A percentile compares a stretch with the other conserved stretches of the same genome.
phyloP scores from a whole-genome alignment of 2,113 vertebrate genomes.

The Lampris incognitus region DNA sequence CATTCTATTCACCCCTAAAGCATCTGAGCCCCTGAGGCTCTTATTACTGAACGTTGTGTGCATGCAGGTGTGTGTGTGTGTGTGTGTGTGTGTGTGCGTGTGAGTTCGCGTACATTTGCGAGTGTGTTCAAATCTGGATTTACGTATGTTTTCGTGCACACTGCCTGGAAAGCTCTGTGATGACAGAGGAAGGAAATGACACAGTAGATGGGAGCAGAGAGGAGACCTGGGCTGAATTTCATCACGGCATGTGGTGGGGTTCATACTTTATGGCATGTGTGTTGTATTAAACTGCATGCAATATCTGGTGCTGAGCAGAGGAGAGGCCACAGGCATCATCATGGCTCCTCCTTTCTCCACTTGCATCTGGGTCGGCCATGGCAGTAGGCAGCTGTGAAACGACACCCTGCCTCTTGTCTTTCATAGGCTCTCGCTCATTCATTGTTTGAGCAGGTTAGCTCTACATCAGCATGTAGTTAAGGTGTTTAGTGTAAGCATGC shows the following conservation, averaged over 20 bases:
- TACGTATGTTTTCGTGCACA: slow-evolving; percentile 7
- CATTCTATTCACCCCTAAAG: slow-evolving; percentile 64
- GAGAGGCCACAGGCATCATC: slow-evolving; percentile 74
- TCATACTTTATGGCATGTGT: slow-evolving; percentile 79
- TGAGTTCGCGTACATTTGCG: too few relatives aligned
- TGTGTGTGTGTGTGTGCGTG: slow-evolving; percentile 44
- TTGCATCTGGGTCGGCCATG: slow-evolving; percentile 35
- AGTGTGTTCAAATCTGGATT: too few relatives aligned
- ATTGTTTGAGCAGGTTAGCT: slow-evolving; percentile 22
- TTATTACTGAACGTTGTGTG: slow-evolving; percentile 8
- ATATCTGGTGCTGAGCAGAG: slow-evolving; percentile 80
- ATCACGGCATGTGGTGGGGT: slow-evolving; percentile 58
- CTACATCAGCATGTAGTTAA: slow-evolving; percentile 14
- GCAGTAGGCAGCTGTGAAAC: slow-evolving; percentile 49
- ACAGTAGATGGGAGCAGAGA: slow-evolving; percentile 50
- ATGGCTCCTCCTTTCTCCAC: slow-evolving; percentile 41
- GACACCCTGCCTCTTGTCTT: slow-evolving; percentile 36
- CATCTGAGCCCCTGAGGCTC: slow-evolving; percentile 59
- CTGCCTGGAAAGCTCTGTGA: slow-evolving; percentile 24
- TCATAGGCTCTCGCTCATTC: slow-evolving; percentile 42
- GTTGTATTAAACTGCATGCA: slow-evolving; percentile 74
- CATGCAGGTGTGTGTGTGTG: slow-evolving; percentile 21
- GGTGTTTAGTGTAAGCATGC: slow-evolving; percentile 11
- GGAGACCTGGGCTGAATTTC: slow-evolving; percentile 49
- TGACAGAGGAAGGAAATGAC: slow-evolving; percentile 44